A percentile compares a stretch with the other conserved stretches of the same genome.
Conservation (phyloP, 1,140 invertebrate species). For the Dolichoris vasculosae region DNA sequence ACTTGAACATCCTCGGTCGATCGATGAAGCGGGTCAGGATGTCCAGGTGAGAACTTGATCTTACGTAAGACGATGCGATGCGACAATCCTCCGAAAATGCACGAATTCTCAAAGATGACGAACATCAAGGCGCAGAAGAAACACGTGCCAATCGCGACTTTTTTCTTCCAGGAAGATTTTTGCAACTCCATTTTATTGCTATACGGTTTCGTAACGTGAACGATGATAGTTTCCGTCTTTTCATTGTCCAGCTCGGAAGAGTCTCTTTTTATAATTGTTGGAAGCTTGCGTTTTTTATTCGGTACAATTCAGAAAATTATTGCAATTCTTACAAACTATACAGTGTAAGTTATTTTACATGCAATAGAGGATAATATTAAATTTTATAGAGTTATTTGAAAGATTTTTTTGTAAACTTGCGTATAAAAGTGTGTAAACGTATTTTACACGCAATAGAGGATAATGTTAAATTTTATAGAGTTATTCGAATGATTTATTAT, state of each 20-base stretch:
- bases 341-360: too few species aligned
- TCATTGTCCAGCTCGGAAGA: conserved; percentile 8
- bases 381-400: too few species aligned
- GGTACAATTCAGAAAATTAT: not conserved
- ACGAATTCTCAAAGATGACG: conserved; percentile 26
- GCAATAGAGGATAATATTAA: too few species aligned
- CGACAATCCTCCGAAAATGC: conserved; percentile 3
- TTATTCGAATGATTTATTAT: too few species aligned
- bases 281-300: not conserved
- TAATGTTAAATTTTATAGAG: too few species aligned
- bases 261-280: not conserved
- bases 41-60: not conserved
- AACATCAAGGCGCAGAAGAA: conserved; percentile 14
- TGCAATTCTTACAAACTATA: not conserved
- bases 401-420: too few species aligned
- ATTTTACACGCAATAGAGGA: too few species aligned
- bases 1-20: not conserved
- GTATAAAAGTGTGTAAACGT: too few species aligned
- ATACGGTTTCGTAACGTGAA: not conserved
- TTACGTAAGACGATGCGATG: not conserved
- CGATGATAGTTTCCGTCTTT: not conserved
- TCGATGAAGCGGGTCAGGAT: not conserved
- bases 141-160: not conserved
- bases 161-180: not conserved
- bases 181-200: conserved; percentile 12